Percentiles rank a stretch among this genome's conserved stretches.
Evolutionary conservation across 2,888 invertebrate species (phyloP).

Genomic region (Torymus aiolomorphi): DNA sequence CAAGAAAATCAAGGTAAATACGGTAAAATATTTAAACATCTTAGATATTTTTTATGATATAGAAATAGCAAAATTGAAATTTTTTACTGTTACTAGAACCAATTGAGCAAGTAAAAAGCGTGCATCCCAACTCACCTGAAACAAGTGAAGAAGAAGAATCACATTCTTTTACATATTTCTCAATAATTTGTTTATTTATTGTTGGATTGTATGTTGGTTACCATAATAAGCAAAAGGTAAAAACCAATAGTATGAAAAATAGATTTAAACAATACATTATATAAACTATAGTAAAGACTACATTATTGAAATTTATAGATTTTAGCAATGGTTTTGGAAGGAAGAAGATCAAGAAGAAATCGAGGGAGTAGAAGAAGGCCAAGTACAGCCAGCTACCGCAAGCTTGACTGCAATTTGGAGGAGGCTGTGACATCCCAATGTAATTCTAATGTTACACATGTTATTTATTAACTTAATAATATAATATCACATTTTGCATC

Average conservation of each 20-base stretch:
- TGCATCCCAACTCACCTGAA: slow-evolving; percentile 42
- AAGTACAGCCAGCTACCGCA: slow-evolving; percentile 81
- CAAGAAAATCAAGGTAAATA: slow-evolving; percentile 25
- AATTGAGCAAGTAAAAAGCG: slow-evolving; percentile 28
- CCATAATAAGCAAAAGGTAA: slow-evolving; percentile 82
- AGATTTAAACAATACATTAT: background rate
- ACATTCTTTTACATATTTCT: slow-evolving; percentile 83
- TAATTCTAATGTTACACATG: slow-evolving; percentile 77
- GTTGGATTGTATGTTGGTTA: slow-evolving; percentile 81
- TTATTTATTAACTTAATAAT: slow-evolving; percentile 77
- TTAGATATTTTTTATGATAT: background rate
- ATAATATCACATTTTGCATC: background rate
- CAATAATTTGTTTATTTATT: slow-evolving; percentile 79
- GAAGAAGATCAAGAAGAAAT: slow-evolving; percentile 76
- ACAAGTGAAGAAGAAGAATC: slow-evolving; percentile 78
- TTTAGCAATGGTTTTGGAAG: slow-evolving; percentile 81
- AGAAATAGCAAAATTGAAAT: background rate
- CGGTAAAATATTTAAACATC: slow-evolving; percentile 4
- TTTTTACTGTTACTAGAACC: background rate
- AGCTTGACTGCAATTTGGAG: slow-evolving; percentile 82
- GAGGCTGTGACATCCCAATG: slow-evolving; percentile 81
- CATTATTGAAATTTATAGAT: slow-evolving; percentile 74
- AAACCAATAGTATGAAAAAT: slow-evolving; percentile 9
- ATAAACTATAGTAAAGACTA: slow-evolving; percentile 3
- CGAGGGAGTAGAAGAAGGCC: slow-evolving; percentile 76